phyloP scores from a whole-genome alignment of 2,888 invertebrate species.

The Torymus texanus region DNA sequence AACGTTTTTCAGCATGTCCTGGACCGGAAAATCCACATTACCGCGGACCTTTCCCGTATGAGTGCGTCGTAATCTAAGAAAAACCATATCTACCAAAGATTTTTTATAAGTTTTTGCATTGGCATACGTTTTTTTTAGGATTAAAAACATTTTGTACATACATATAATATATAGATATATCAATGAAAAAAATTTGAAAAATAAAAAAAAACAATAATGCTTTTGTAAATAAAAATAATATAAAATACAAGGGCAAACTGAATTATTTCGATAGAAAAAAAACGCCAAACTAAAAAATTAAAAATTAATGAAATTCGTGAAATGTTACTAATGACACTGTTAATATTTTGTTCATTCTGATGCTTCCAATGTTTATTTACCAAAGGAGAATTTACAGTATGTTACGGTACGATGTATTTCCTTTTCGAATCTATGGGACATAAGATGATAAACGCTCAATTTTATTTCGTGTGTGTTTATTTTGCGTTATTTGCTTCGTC shows the following conservation, averaged over 20 bases:
- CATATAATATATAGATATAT: conserved; percentile 12
- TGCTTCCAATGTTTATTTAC: conserved; percentile 71
- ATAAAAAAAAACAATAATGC: conserved; percentile 22
- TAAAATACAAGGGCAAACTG: conserved; percentile 27
- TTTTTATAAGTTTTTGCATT: conserved; percentile 14
- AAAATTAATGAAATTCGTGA: not conserved
- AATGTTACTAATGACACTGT: conserved; percentile 38
- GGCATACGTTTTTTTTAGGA: conserved; percentile 30
- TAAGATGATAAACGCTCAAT: conserved; percentile 61
- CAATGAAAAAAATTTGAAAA: conserved; percentile 44
- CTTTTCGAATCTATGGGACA: conserved; percentile 65
- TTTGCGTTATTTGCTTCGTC: conserved; percentile 59
- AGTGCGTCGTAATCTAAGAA: conserved; percentile 82
- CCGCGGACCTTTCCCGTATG: conserved; percentile 80
- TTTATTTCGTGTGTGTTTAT: conserved; percentile 55
- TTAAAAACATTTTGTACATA: conserved; percentile 45
- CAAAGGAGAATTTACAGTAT: conserved; percentile 71
- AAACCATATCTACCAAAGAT: not conserved
- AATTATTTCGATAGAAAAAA: conserved; percentile 28
- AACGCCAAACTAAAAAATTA: not conserved
- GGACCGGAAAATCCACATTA: conserved; percentile 70
- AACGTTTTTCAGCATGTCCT: conserved; percentile 80
- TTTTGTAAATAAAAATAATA: conserved; percentile 45
- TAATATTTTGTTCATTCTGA: conserved; percentile 54
- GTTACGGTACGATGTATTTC: conserved; percentile 63